Conservation (phyloP, 37 sponge, comb jelly and placozoan species). For the Mnemiopsis leidyi region DNA sequence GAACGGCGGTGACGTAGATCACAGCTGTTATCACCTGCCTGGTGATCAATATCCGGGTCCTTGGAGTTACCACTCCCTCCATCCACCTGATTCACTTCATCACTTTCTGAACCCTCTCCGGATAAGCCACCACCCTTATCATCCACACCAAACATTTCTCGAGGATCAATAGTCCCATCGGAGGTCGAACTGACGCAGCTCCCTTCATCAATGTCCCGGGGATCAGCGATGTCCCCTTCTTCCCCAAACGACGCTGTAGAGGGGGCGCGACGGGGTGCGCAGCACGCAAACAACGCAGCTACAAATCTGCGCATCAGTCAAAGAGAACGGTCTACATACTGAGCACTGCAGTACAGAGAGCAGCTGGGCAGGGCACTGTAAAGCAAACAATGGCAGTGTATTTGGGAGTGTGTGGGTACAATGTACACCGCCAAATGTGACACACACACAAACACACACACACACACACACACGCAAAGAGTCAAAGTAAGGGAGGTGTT, state of each 20-base stretch:
- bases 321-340: not conserved
- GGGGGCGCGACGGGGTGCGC: not conserved
- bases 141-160: not conserved
- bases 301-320: constrained; percentile 15
- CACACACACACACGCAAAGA: too few relatives aligned
- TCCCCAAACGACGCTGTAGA: not conserved
- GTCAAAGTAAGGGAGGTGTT: too few relatives aligned
- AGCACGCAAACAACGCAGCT: constrained; percentile 23
- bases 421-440: too few relatives aligned
- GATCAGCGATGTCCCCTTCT: not conserved
- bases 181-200: not conserved
- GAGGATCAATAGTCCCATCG: not conserved
- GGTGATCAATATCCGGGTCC: not conserved
- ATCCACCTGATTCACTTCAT: not conserved
- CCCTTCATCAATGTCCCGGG: not conserved
- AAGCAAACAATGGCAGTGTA: not conserved
- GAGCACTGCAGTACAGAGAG: not conserved
- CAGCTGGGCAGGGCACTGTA: too few relatives aligned
- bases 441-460: too few relatives aligned
- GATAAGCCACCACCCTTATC: not conserved
- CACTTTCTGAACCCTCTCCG: not conserved
- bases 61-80: not conserved
- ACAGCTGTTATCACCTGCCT: not conserved
- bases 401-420: too few relatives aligned
- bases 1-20: too few relatives aligned